Base-by-base conservation (phyloP, 2,113 vertebrate genomes). In the Callopanchax toddi region DNA sequence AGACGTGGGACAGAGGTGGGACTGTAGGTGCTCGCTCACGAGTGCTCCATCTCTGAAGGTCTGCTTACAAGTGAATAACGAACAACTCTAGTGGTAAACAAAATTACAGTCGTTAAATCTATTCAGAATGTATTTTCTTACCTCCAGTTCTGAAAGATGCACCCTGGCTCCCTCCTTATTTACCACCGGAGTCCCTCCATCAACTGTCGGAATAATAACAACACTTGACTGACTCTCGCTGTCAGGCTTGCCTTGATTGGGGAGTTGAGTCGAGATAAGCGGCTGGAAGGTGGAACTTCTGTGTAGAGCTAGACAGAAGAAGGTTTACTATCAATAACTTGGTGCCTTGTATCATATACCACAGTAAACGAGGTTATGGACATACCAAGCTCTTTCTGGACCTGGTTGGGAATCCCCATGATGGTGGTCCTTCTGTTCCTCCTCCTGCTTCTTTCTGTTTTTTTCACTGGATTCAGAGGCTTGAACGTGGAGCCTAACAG, bases 301-400 rank as follows among this genome's bases (percentile, higher is more conserved):
- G 62, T 89, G 80, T 55, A 91, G 79, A 60, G 83, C 92, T 93
- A 59, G 3, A 54, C 74, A 74, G 20, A 68, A 11, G 4, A 22
- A 0, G 23, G 7, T 50, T 45, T 6, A 52, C 7, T 29, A 18
- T 78, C 11, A 63, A 42, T 55, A 26, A 65, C 26, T 61, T 11
- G 18, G 48, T 26, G 11, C 12, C 2, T 18, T 18, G 6, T 13
- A 3, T 5, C 17, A 21, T 25, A n/a, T n/a, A n/a, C 0, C 22
- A n/a, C 6, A 32, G 29, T 15, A 4, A 42, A 56, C 44, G 20
- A 56, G 21, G 2, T 15, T 32, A 26, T 37, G 25, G 60, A 45
- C 93, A 76, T 91, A 98, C 97, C 95, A 1, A 99, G 94, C 69
- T 99, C 97, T 74, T 93, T 94, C 71, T 98, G 97, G 80, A 98